Percentiles rank a stretch among this genome's conserved stretches.
Evolutionary conservation across 2,888 invertebrate genomes (phyloP).

Genomic region (Troides oblongomaculatus): DNA sequence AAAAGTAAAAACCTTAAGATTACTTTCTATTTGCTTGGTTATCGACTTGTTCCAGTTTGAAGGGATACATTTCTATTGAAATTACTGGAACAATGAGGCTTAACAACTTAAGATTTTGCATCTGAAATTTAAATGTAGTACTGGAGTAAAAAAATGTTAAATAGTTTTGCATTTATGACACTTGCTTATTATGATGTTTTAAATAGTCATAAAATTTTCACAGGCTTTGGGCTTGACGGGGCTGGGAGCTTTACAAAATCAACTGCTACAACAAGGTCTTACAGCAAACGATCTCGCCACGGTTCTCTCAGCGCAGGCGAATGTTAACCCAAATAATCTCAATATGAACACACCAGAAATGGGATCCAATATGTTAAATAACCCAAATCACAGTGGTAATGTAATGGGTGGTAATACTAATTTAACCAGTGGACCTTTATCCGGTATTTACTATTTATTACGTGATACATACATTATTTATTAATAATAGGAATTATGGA

Average conservation of each 20-base stretch:
- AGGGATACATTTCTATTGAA: too few relatives aligned
- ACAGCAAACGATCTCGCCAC: constrained; percentile 70
- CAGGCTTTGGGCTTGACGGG: constrained; percentile 72
- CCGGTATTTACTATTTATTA: constrained; percentile 46
- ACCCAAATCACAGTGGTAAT: constrained; percentile 45
- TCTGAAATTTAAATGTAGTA: too few relatives aligned
- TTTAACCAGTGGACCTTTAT: constrained; percentile 63
- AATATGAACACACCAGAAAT: constrained; percentile 53
- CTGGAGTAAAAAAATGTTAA: too few relatives aligned
- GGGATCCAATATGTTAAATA: constrained; percentile 46
- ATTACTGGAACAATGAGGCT: too few relatives aligned
- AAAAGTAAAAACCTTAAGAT: too few relatives aligned
- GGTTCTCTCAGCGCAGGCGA: constrained; percentile 61
- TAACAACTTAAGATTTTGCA: too few relatives aligned
- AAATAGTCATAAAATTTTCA: constrained; percentile 30
- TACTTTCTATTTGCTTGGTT: too few relatives aligned
- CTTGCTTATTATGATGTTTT: background rate
- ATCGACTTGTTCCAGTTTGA: too few relatives aligned
- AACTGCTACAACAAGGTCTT: constrained; percentile 72
- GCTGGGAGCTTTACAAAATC: constrained; percentile 72
- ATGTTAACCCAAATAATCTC: constrained; percentile 53
- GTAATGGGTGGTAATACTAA: constrained; percentile 53
- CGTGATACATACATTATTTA: background rate
- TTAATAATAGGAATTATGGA: background rate
- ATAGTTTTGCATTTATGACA: too few relatives aligned